Percentiles rank a stretch among this genome's conserved stretches.
Conservation (phyloP, 92 coral and sea anemone species). For the Micromussa lordhowensis region DNA sequence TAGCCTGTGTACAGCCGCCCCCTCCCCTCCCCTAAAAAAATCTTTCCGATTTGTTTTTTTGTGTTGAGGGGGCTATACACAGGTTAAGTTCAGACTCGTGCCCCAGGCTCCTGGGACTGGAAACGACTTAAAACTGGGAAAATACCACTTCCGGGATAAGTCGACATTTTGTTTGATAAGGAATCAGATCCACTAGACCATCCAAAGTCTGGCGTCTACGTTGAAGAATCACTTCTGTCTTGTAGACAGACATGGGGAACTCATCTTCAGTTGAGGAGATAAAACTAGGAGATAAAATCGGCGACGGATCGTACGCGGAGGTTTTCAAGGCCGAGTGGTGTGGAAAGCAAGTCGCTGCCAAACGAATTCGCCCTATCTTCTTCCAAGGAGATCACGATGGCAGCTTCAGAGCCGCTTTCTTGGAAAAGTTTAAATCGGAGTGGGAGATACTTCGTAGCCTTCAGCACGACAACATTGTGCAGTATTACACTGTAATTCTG, state of each 20-base stretch:
- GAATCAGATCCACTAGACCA: background rate
- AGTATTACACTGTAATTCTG: no score
- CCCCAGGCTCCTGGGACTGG: background rate
- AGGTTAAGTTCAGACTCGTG: no score
- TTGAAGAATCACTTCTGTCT: background rate
- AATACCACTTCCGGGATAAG: constrained; percentile 5
- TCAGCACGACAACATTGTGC: no score
- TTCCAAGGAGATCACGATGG: constrained; percentile 73
- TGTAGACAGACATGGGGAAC: constrained; percentile 66
- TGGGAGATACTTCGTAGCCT: no score
- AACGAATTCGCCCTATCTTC: constrained; percentile 69
- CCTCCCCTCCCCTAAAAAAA: no score
- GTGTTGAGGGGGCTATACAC: no score
- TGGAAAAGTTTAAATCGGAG: no score
- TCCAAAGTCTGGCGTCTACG: background rate
- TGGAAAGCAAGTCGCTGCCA: constrained; percentile 78
- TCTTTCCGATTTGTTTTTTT: no score
- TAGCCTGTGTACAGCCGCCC: no score
- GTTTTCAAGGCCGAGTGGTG: constrained; percentile 80
- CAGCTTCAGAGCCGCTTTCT: constrained; percentile 48
- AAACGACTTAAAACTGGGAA: background rate
- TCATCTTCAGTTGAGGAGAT: constrained; percentile 61
- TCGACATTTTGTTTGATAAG: background rate
- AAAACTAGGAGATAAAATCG: constrained; percentile 66
- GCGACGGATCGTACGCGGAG: constrained; percentile 82